phyloP scores from a whole-genome alignment of 1,140 invertebrate genomes.

The Trachymyrmex cornetzi region DNA sequence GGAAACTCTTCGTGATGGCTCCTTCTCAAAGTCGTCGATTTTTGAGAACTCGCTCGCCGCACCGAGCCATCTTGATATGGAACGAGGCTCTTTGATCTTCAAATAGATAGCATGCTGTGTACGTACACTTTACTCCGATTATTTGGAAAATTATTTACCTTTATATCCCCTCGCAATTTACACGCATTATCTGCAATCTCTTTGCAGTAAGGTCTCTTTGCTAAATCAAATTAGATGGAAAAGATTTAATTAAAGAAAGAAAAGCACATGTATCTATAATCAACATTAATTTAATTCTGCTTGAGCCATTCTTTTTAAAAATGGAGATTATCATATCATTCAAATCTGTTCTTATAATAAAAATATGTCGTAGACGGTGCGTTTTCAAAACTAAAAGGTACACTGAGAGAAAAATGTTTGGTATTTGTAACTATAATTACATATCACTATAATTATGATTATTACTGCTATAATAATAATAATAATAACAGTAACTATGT shows the following conservation, averaged over 20 bases:
- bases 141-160: conserved; percentile 23
- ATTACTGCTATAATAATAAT: too few species aligned
- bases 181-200: neutral
- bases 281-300: conserved; percentile 10
- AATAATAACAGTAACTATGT: too few species aligned
- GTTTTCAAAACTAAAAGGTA: neutral
- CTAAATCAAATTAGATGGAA: conserved; percentile 9
- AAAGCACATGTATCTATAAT: neutral
- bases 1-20: neutral
- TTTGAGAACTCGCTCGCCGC: conserved; percentile 11
- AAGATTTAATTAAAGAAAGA: conserved; percentile 13
- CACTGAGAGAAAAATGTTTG: too few species aligned
- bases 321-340: neutral
- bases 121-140: neutral
- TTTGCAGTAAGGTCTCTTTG: neutral
- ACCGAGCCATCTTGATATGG: conserved; percentile 2
- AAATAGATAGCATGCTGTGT: conserved; percentile 11
- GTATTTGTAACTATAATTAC: too few species aligned
- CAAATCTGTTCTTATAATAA: conserved; percentile 2
- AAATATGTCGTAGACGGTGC: neutral
- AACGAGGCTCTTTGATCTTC: conserved; percentile 52
- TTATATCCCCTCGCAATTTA: conserved; percentile 3
- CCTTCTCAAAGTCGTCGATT: conserved; percentile 37
- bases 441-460: too few species aligned
- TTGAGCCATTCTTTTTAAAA: neutral